Evolutionary conservation across 2,797 vertebrate genomes (phyloP), one percentile per base, ranked within the genome.

Genomic region (Halcyon leucocephala): DNA sequence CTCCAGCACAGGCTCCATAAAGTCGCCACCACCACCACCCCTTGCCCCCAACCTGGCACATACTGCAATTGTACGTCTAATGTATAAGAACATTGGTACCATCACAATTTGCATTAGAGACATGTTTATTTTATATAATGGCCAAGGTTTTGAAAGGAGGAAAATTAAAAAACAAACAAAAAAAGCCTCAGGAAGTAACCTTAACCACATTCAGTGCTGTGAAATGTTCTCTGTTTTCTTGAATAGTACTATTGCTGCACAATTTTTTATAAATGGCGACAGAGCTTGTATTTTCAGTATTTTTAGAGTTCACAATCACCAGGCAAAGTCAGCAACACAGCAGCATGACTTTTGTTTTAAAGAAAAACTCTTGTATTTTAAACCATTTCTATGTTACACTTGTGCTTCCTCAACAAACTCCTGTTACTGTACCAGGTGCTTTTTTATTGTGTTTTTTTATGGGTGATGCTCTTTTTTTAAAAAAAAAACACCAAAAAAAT

Each of bases 361-460:
- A 70, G 58, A 46, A 90, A 94, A 89, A 67, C 22, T 62, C 26
- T 67, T 6, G 7, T 69, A 72, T 93, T 94, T 89, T 82, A 49
- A 85, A 81, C 44, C 61, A 39, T 93, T 92, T 89, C 41, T 90
- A 85, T 28, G 41, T 90, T 92, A 96, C 73, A 72, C 57, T 61
- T 72, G 26, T 65, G 37, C 92, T 96, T 96, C 96, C 91, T 79
- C 84, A 96, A 28, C 71, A 74, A 86, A 61, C 48, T 89, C 37
- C 90, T 96, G 69, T 96, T 97, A 92, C n/a, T 41, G 21, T 79
- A 94, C 78, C 73, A 82, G 87, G 87, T 93, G 66, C 87, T 95
- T 91, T 86, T 85, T 2, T 8, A 25, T 35, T 49, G 28, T 14
- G 57, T 54, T 49, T 76, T 77, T 55, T n/a, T 35, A 55, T 73